Percentiles rank a stretch among this genome's conserved stretches.
Conservation (phyloP, 2,888 invertebrate species). For the Mesorhabditis belari region DNA sequence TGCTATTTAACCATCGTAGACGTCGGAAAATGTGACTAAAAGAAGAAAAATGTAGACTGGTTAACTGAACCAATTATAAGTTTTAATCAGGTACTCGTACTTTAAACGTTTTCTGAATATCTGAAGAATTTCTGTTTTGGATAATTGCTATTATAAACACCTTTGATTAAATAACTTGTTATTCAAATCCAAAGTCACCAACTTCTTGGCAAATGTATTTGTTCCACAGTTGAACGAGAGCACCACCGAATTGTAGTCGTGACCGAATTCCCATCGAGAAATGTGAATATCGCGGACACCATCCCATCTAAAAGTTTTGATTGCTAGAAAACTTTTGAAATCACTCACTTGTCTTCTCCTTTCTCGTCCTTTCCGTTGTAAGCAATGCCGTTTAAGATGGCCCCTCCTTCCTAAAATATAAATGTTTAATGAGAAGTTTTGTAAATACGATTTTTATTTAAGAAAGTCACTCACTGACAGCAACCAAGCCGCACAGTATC, state of each 20-base stretch:
- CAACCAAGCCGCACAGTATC: neutral
- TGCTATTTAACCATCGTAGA: neutral
- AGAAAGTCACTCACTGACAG: neutral
- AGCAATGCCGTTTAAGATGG: neutral
- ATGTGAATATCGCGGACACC: neutral
- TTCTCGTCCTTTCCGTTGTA: neutral
- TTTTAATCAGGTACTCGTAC: too few species aligned
- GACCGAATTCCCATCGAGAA: neutral
- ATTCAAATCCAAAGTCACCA: slow-evolving; percentile 30
- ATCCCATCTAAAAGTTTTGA: neutral
- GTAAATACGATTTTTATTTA: slow-evolving; percentile 6
- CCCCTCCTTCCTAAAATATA: neutral
- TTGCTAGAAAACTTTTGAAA: neutral
- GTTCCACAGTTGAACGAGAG: neutral
- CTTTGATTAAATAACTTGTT: too few species aligned
- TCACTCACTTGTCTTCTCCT: slow-evolving; percentile 26
- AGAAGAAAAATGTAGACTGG: too few species aligned
- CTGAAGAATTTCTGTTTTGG: too few species aligned
- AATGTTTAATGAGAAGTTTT: neutral
- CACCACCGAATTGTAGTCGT: neutral
- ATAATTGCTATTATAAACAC: too few species aligned
- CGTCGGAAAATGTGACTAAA: neutral
- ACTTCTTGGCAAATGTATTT: neutral
- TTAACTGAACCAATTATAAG: too few species aligned
- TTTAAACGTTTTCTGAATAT: too few species aligned